phyloP scores from a whole-genome alignment of 2,113 vertebrate species.

The Ophthalmolycus amberensis region DNA sequence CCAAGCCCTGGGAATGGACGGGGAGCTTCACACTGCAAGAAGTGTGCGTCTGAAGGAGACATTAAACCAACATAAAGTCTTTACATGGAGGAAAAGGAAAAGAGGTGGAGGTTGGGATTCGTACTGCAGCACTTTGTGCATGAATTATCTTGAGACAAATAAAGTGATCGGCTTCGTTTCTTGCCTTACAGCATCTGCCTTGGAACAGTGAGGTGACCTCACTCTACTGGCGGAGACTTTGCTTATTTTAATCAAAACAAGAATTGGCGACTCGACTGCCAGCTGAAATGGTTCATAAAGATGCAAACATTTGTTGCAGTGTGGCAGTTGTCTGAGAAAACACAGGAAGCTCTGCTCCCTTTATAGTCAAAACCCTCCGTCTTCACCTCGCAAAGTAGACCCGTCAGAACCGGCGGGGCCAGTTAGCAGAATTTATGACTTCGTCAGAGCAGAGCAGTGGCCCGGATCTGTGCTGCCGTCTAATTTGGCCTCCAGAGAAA shows the following conservation, averaged over 20 bases:
- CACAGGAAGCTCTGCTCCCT: conserved; percentile 60
- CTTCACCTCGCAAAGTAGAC: conserved; percentile 67
- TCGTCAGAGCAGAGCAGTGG: conserved; percentile 70
- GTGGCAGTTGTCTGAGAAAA: conserved; percentile 57
- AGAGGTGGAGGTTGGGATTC: neutral
- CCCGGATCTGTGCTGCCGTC: conserved; percentile 61
- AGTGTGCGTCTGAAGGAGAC: conserved; percentile 1
- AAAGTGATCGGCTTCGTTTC: conserved; percentile 1
- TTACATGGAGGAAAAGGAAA: neutral
- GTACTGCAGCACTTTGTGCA: neutral
- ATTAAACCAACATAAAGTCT: neutral
- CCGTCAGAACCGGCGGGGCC: conserved; percentile 69
- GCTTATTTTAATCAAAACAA: conserved; percentile 22
- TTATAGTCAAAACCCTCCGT: conserved; percentile 59
- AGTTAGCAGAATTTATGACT: conserved; percentile 76
- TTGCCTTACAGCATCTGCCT: neutral
- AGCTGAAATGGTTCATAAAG: neutral
- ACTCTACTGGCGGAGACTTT: neutral
- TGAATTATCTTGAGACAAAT: conserved; percentile 12
- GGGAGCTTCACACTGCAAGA: conserved; percentile 38
- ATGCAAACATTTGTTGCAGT: conserved; percentile 50
- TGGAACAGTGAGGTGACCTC: conserved; percentile 29
- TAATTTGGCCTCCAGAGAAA: conserved; percentile 80
- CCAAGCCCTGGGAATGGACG: conserved; percentile 63
- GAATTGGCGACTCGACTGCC: neutral